phyloP scores from a whole-genome alignment of 1,140 invertebrate genomes.

The Atta colombica region DNA sequence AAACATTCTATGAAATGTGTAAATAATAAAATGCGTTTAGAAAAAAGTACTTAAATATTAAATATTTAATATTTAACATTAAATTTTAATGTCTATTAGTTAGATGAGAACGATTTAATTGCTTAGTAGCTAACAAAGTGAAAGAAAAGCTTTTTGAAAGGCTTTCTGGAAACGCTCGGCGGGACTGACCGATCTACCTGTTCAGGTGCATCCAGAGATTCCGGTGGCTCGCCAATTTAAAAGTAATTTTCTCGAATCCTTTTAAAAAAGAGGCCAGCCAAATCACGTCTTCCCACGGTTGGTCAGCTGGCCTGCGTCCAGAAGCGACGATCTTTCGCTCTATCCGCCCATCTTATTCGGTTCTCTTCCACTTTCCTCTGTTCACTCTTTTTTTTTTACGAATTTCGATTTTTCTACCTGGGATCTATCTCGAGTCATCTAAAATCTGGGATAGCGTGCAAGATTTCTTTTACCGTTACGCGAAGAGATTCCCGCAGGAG shows the following conservation, averaged over 20 bases:
- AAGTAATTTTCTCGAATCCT: constrained; percentile 82
- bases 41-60: not conserved
- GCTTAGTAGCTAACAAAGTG: not conserved
- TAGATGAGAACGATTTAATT: constrained; percentile 5
- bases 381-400: constrained; percentile 77
- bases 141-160: constrained; percentile 17
- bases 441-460: constrained; percentile 69
- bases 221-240: constrained; percentile 81
- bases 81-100: not conserved
- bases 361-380: constrained; percentile 38
- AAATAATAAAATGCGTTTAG: not conserved
- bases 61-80: too few species aligned
- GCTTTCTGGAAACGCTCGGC: constrained; percentile 76
- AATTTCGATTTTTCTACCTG: constrained; percentile 84
- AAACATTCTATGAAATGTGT: not conserved
- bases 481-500: constrained; percentile 60
- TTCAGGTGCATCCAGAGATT: constrained; percentile 64
- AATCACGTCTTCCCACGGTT: constrained; percentile 84
- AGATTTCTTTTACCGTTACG: constrained; percentile 79
- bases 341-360: constrained; percentile 36
- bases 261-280: constrained; percentile 53
- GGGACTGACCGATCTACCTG: constrained; percentile 72
- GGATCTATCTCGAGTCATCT: constrained; percentile 76
- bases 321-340: constrained; percentile 66
- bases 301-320: constrained; percentile 85